Conservation (phyloP, 2,888 invertebrate genomes). For the Rhyacophila evoluta region DNA sequence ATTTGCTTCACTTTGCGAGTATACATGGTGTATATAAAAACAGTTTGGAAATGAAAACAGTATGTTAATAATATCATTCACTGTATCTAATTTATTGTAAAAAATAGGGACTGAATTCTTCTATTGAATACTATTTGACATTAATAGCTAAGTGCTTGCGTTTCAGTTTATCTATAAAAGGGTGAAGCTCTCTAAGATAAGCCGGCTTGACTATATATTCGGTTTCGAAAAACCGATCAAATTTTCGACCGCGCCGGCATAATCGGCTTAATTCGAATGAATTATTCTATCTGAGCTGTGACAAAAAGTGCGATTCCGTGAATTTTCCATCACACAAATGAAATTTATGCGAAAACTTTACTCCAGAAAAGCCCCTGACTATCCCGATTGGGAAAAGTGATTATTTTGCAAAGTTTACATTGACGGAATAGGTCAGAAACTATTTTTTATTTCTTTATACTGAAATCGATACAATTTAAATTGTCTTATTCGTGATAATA, state of each 20-base stretch:
- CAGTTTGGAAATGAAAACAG: too few species aligned
- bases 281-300: constrained; percentile 22
- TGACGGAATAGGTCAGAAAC: too few species aligned
- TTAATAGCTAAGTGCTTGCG: background rate
- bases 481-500: too few species aligned
- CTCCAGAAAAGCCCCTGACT: constrained; percentile 12
- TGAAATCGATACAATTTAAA: too few species aligned
- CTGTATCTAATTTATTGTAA: too few species aligned
- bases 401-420: too few species aligned
- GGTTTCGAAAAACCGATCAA: background rate
- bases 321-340: constrained; percentile 31
- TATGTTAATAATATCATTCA: too few species aligned
- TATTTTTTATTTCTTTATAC: too few species aligned
- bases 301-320: constrained; percentile 4
- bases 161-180: background rate
- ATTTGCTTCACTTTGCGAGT: too few species aligned
- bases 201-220: background rate
- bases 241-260: background rate
- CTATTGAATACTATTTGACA: background rate
- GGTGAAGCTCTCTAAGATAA: background rate
- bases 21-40: too few species aligned
- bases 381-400: constrained; percentile 6
- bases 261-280: constrained; percentile 22
- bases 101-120: too few species aligned
- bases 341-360: constrained; percentile 47